phyloP scores from a whole-genome alignment of 92 coral and sea anemone genomes.

The Isaurus tuberculatus region DNA sequence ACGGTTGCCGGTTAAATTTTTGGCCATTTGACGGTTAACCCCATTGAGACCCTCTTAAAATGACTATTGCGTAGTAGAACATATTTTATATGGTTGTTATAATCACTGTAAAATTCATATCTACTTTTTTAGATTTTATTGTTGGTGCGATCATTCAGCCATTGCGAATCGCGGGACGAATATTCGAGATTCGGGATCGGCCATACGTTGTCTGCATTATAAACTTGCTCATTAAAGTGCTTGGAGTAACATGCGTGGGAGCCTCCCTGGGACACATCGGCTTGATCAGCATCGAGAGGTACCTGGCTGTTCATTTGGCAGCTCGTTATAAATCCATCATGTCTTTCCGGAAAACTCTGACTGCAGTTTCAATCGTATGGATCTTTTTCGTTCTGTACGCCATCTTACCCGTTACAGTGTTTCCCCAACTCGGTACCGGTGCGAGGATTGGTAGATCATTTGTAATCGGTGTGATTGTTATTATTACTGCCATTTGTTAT shows the following conservation, averaged over 20 bases:
- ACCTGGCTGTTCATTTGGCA: no score
- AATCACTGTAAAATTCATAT: no score
- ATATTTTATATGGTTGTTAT: no score
- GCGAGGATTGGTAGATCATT: neutral
- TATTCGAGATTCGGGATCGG: neutral
- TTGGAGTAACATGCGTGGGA: neutral
- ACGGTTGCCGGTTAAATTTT: no score
- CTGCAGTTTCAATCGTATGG: neutral
- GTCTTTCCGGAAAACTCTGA: neutral
- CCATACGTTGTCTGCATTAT: neutral
- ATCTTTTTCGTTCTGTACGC: no score
- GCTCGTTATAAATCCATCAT: neutral
- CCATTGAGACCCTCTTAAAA: no score
- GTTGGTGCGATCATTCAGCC: neutral
- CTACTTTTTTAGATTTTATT: neutral
- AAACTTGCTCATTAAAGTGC: neutral
- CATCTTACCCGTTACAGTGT: neutral
- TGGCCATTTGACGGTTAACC: no score
- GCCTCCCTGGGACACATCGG: neutral
- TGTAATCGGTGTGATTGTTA: neutral
- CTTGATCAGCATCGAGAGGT: constrained; percentile 12
- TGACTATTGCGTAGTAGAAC: no score
- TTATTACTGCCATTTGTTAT: constrained; percentile 12
- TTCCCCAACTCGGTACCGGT: neutral
- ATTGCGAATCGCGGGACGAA: neutral